Base-by-base conservation (phyloP, 2,113 vertebrate genomes). In the Lophius piscatorius region DNA sequence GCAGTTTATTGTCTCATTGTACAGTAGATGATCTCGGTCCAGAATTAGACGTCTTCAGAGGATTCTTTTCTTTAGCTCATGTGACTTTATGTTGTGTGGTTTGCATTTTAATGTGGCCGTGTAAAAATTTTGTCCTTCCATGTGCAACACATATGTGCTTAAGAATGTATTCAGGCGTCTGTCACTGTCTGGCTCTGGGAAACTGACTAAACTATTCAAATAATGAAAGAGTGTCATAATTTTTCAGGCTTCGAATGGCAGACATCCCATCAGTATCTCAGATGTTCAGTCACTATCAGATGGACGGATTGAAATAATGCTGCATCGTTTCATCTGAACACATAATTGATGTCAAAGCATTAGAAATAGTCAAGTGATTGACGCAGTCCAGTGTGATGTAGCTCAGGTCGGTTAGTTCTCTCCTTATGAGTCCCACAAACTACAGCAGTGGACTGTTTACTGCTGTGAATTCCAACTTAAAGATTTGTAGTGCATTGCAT, bases 381-480 rank as follows among this genome's bases (percentile, higher is more conserved):
- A 59, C 49, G 41, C 18, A 51, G 74, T 82, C 66, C 74, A 80
- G 66, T 73, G 75, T 85, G 88, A 89, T 84, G 71, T 82, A 81
- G 83, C 84, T 76, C 48, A 50, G 74, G 64, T 80, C 31, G 8
- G 41, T 70, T 72, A 64, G 51, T 56, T 12, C 50, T 55, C 54
- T 89, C 59, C 82, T 41, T 77, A 83, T 89, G 86, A 88, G 76
- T 89, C 86, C 84, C 20, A 62, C 57, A 66, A 70, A 74, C 63
- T 57, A 49, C 26, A 68, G 66, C 64, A 40, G 47, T 46, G 40
- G 40, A 16, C 45, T 42, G 22, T 45, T 51, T 48, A n/a, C n/a
- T n/a, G n/a, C n/a, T n/a, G n/a, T n/a, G n/a, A n/a, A n/a, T n/a
- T n/a, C n/a, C n/a, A n/a, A n/a, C n/a, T n/a, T n/a, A n/a, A n/a